Evolutionary conservation across 2,888 invertebrate genomes (phyloP).

Genomic region (Holacanthella duospinosa): DNA sequence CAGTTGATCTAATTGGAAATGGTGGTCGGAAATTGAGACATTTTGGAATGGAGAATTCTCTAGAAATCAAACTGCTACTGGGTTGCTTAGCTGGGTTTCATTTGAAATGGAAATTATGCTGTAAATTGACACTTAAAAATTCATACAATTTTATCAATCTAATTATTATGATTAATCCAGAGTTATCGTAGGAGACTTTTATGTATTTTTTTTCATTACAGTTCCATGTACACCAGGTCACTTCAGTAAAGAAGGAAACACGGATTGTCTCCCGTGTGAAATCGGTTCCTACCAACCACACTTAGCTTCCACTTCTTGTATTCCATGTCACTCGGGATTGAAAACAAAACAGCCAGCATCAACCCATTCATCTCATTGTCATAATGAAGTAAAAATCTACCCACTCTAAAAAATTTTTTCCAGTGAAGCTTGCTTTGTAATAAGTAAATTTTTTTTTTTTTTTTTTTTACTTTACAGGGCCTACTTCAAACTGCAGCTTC

Average conservation of each 20-base stretch:
- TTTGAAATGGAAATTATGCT: conserved; percentile 10
- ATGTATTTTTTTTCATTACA: neutral
- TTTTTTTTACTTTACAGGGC: neutral
- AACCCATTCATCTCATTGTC: neutral
- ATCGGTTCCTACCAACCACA: conserved; percentile 10
- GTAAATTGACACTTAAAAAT: conserved; percentile 5
- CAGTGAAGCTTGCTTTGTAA: neutral
- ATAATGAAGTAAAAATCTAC: neutral
- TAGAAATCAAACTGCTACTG: conserved; percentile 6
- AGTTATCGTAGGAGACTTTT: too few species aligned
- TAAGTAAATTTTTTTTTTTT: neutral
- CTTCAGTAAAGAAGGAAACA: conserved; percentile 9
- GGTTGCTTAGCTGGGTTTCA: conserved; percentile 16
- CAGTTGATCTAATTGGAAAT: neutral
- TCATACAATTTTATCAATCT: neutral
- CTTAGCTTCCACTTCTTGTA: conserved; percentile 6
- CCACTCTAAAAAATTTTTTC: neutral
- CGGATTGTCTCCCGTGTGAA: conserved; percentile 8
- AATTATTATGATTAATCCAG: neutral
- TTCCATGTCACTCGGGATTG: conserved; percentile 8
- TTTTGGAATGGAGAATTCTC: neutral
- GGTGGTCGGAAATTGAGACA: neutral
- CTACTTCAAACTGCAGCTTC: neutral
- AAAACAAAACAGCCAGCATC: conserved; percentile 7
- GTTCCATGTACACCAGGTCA: conserved; percentile 15